Evolutionary conservation across 2,113 vertebrate species (phyloP).

Genomic region (Pardalotus punctatus): DNA sequence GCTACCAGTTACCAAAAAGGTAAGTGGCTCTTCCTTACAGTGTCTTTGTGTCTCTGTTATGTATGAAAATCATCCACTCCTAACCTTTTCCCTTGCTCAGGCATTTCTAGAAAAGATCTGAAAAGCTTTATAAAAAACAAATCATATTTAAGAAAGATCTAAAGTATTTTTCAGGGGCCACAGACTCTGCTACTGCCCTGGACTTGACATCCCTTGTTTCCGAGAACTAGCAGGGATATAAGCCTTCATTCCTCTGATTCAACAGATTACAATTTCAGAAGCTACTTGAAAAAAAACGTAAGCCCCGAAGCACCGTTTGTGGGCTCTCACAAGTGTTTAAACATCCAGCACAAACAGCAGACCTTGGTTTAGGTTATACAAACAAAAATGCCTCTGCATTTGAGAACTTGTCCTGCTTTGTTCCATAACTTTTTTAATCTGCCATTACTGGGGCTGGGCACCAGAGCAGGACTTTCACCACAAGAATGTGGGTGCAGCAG

Average conservation of each 20-base stretch:
- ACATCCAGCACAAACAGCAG: neutral
- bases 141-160: neutral
- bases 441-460: neutral
- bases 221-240: neutral
- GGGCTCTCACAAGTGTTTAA: neutral
- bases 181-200: neutral
- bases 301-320: neutral
- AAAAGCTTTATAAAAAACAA: neutral
- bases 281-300: neutral
- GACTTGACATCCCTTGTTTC: neutral
- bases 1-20: neutral
- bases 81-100: neutral
- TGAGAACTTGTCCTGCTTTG: neutral
- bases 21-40: neutral
- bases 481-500: neutral
- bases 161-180: neutral
- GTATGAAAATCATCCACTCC: neutral
- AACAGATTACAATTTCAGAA: neutral
- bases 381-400: neutral
- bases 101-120: neutral
- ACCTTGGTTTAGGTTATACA: neutral
- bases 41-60: neutral
- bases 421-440: neutral
- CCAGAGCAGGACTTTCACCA: neutral
- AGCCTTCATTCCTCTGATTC: neutral